These are phyloP conservation scores for Blera fallax DNA, from an alignment of 2,888 invertebrate genomes.

Conservation along the genomic window DNA sequence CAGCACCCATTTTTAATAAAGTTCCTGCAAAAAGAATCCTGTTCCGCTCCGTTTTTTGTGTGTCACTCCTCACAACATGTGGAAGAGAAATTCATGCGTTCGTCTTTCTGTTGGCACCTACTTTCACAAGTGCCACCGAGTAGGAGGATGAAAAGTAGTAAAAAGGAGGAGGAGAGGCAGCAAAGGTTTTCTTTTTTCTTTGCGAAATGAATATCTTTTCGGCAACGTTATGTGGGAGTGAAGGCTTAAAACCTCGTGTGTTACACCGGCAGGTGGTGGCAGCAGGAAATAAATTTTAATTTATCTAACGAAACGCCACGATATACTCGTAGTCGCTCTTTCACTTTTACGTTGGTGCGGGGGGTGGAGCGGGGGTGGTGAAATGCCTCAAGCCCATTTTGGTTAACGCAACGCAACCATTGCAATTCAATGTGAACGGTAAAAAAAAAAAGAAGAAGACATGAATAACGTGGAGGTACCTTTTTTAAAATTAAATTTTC, in stretches of 20 bases:
- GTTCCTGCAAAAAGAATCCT: background rate
- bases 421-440: conserved; percentile 19
- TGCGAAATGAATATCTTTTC: conserved; percentile 38
- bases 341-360: background rate
- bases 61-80: background rate
- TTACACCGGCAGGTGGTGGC: conserved; percentile 41
- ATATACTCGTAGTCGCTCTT: conserved; percentile 7
- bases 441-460: too few species aligned
- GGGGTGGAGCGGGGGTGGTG: background rate
- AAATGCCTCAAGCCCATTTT: conserved; percentile 1
- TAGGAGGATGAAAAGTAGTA: too few species aligned
- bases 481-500: conserved; percentile 47
- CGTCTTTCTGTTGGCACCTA: background rate
- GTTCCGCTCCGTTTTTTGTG: too few species aligned
- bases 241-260: background rate
- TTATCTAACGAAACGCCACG: conserved; percentile 42
- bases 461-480: background rate
- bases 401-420: conserved; percentile 33
- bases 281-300: conserved; percentile 53
- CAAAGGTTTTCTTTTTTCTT: conserved; percentile 29
- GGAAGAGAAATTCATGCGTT: background rate
- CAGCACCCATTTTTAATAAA: conserved; percentile 55
- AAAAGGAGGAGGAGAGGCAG: background rate
- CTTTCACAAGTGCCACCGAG: background rate
- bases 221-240: background rate